A percentile compares a stretch with the other conserved stretches of the same genome.
Conservation (phyloP, 1,140 invertebrate species). For the Charaxes varanes region DNA sequence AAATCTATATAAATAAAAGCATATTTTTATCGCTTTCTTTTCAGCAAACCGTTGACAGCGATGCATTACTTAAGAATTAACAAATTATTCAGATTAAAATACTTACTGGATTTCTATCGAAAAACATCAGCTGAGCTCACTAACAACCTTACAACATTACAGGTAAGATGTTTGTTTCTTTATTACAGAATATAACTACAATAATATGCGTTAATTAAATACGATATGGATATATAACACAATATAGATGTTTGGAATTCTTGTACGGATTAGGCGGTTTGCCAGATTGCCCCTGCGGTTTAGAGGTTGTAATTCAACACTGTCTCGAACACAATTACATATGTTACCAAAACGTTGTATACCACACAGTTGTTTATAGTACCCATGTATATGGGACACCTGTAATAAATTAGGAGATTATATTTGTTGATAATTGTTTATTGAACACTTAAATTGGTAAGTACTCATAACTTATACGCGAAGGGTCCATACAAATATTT, state of each 20-base stretch:
- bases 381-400: too few relatives aligned
- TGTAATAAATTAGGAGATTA: too few relatives aligned
- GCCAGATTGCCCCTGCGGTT: conserved; percentile 17
- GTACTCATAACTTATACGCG: too few relatives aligned
- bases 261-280: conserved; percentile 8
- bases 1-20: too few relatives aligned
- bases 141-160: conserved; percentile 55
- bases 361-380: too few relatives aligned
- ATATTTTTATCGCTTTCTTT: conserved; percentile 7
- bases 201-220: conserved; percentile 4
- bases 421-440: too few relatives aligned
- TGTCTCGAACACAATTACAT: conserved; percentile 4
- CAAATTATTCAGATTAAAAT: conserved; percentile 56
- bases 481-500: too few relatives aligned
- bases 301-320: neutral
- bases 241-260: conserved; percentile 10
- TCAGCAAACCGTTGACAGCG: conserved; percentile 27
- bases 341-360: neutral
- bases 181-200: neutral
- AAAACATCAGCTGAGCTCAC: conserved; percentile 53
- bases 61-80: conserved; percentile 54
- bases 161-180: conserved; percentile 30
- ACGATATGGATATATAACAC: conserved; percentile 5
- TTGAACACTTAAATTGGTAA: too few relatives aligned
- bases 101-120: conserved; percentile 59